Conservation (phyloP, 2,797 vertebrate genomes). For the Melanotaenia parkinsoni region DNA sequence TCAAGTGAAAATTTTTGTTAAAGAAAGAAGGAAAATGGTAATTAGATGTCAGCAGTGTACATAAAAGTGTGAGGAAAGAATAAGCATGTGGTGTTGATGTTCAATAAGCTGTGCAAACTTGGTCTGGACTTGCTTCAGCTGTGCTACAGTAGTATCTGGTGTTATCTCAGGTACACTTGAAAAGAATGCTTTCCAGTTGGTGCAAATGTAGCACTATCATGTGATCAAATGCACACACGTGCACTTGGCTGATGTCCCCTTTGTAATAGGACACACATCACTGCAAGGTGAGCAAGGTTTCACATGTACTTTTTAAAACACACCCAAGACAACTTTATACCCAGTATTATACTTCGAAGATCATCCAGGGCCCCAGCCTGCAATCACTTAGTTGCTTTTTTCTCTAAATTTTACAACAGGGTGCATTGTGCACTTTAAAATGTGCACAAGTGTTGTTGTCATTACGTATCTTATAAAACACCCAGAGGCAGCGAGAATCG, state of each 20-base stretch:
- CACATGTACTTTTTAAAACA: neutral
- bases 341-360: neutral
- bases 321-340: neutral
- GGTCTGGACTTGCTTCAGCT: neutral
- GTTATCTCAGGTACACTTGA: conserved; percentile 14
- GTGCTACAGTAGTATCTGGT: neutral
- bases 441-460: too few species aligned
- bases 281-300: conserved; percentile 1
- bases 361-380: neutral
- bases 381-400: neutral
- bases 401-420: too few species aligned
- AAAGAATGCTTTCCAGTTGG: conserved; percentile 29
- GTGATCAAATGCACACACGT: conserved; percentile 35
- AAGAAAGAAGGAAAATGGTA: too few species aligned
- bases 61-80: too few species aligned
- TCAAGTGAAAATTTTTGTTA: too few species aligned
- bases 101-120: neutral
- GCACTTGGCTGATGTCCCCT: conserved; percentile 22
- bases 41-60: too few species aligned
- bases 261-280: conserved; percentile 30
- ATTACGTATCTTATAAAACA: too few species aligned
- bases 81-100: too few species aligned
- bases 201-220: conserved; percentile 58
- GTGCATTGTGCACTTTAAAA: too few species aligned
- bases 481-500: too few species aligned